Conservation (phyloP, 1,140 invertebrate species). For the Varroa destructor region DNA sequence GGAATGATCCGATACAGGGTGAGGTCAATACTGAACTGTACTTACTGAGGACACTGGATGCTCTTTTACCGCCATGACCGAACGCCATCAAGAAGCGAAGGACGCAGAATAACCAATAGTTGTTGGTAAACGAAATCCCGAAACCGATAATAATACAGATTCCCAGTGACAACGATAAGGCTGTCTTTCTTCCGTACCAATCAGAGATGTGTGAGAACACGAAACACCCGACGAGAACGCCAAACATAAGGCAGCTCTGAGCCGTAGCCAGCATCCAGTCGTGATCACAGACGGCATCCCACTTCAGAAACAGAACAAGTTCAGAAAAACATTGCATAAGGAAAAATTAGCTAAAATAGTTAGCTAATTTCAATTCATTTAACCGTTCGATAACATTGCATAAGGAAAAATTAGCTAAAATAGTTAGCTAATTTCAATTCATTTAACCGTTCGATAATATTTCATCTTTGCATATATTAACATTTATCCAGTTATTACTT, state of each 20-base stretch:
- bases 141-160: neutral
- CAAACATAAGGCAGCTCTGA: conserved; percentile 22
- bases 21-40: neutral
- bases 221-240: conserved; percentile 10
- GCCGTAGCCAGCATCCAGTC: conserved; percentile 22
- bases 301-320: neutral
- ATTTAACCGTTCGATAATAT: no score
- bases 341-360: no score
- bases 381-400: no score
- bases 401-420: no score
- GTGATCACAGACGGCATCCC: conserved; percentile 13
- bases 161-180: neutral
- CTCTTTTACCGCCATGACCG: conserved; percentile 15
- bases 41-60: neutral
- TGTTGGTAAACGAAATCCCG: conserved; percentile 12
- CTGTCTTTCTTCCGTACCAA: conserved; percentile 4
- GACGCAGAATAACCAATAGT: conserved; percentile 18
- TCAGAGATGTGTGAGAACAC: conserved; percentile 19
- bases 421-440: no score
- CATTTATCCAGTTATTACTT: no score
- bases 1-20: no score
- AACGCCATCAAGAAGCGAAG: conserved; percentile 10
- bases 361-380: no score
- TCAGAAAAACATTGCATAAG: no score
- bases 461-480: no score